These are phyloP conservation scores for Micromussa lordhowensis DNA, from an alignment of 92 coral and sea anemone genomes.

Conservation along the genomic window DNA sequence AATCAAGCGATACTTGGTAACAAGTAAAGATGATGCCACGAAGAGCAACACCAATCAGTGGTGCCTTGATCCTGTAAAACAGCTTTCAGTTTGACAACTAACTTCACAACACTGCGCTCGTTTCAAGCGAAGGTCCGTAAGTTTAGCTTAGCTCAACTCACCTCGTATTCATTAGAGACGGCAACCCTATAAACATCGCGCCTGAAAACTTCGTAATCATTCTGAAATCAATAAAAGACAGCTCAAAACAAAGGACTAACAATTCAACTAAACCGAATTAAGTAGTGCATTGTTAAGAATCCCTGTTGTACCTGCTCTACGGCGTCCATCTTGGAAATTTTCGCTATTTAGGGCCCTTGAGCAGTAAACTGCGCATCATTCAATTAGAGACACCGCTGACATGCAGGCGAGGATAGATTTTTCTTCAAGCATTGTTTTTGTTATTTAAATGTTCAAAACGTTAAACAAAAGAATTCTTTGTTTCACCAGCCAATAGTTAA, in stretches of 20 bases:
- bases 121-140: not conserved
- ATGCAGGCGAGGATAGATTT: not conserved
- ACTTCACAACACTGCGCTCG: not conserved
- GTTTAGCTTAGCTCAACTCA: slow-evolving; percentile 25
- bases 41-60: not conserved
- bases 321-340: slow-evolving; percentile 41
- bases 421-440: too few species aligned
- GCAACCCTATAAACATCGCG: slow-evolving; percentile 32
- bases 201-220: slow-evolving; percentile 33
- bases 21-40: not conserved
- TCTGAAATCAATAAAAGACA: not conserved
- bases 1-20: not conserved
- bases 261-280: not conserved
- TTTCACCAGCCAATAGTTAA: too few species aligned
- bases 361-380: slow-evolving; percentile 30
- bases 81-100: not conserved
- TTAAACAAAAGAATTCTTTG: too few species aligned
- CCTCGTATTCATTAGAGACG: slow-evolving; percentile 32
- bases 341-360: not conserved
- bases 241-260: not conserved
- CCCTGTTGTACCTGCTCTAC: slow-evolving; percentile 31
- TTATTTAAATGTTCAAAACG: too few species aligned
- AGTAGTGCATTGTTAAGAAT: not conserved
- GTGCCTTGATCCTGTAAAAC: not conserved
- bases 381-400: slow-evolving; percentile 7